Conservation (phyloP, 2,113 vertebrate species). For the Nesogale talazaci region DNA sequence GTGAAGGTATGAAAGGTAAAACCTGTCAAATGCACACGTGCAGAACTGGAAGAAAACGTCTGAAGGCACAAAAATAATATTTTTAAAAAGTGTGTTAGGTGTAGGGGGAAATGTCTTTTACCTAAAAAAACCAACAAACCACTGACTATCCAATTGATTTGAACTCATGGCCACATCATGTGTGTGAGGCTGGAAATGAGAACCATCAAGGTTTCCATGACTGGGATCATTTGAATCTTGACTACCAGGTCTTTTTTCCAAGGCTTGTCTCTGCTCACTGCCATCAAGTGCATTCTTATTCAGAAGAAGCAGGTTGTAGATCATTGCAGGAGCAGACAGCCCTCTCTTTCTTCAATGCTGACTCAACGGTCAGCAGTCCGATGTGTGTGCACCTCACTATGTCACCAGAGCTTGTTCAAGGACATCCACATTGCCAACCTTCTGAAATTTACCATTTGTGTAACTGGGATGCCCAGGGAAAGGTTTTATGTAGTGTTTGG, state of each 20-base stretch:
- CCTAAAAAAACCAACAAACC: not conserved
- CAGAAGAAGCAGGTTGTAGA: too few species aligned
- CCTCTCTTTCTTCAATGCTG: too few species aligned
- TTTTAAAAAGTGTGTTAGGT: slow-evolving; percentile 4
- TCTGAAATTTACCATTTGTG: too few species aligned
- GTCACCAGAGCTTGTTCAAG: too few species aligned
- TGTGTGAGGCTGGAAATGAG: not conserved
- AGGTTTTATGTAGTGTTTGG: not conserved
- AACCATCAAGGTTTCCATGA: not conserved
- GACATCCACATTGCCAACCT: too few species aligned
- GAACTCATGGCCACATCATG: not conserved
- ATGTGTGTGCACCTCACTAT: too few species aligned
- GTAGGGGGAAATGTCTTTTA: not conserved
- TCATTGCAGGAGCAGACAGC: too few species aligned
- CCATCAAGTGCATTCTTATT: too few species aligned
- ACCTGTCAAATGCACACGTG: not conserved
- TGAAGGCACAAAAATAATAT: slow-evolving; percentile 15
- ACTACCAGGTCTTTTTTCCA: not conserved
- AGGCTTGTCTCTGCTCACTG: not conserved
- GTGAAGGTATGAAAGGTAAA: not conserved
- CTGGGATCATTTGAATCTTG: not conserved
- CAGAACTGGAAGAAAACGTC: not conserved
- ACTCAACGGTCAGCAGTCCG: too few species aligned
- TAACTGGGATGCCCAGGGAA: not conserved
- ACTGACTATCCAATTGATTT: not conserved